A percentile compares a stretch with the other conserved stretches of the same genome.
phyloP scores from a whole-genome alignment of 2,113 vertebrate genomes.

The Mesitornis unicolor region DNA sequence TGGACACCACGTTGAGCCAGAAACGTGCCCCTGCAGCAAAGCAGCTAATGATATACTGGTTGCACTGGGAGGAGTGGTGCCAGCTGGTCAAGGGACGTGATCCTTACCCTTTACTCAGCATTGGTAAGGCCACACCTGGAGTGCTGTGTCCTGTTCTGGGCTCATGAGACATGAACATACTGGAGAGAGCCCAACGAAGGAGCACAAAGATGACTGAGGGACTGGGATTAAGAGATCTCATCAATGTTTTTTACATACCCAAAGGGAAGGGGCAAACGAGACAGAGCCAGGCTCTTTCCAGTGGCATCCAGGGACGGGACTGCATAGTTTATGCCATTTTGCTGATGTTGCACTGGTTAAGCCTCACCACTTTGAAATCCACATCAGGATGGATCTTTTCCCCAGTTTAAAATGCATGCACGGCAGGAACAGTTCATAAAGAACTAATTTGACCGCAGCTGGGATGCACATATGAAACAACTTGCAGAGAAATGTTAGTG shows the following conservation, averaged over 20 bases:
- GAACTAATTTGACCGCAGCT: slow-evolving; percentile 20
- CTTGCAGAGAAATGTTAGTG: not conserved
- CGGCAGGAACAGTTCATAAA: not conserved
- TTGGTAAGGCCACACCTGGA: not conserved
- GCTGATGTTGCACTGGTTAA: not conserved
- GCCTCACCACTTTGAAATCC: not conserved
- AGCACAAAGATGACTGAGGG: not conserved
- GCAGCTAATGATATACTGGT: fast-evolving
- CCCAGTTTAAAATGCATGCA: not conserved
- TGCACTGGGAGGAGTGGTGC: not conserved
- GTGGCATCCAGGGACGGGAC: not conserved
- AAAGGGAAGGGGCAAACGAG: not conserved
- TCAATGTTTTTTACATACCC: not conserved
- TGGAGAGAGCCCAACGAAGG: not conserved
- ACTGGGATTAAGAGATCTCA: not conserved
- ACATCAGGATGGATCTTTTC: not conserved
- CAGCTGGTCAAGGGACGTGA: not conserved
- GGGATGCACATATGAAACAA: slow-evolving; percentile 19
- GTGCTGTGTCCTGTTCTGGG: fast-evolving
- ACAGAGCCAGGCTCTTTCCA: not conserved
- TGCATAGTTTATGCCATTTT: not conserved
- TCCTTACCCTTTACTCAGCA: not conserved
- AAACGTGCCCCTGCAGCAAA: not conserved
- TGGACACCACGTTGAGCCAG: not conserved
- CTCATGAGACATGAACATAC: not conserved